A percentile compares a stretch with the other conserved stretches of the same genome.
These are phyloP conservation scores for Rotaria sp. DNA, from an alignment of 2,888 invertebrate species.

Conservation along the genomic window DNA sequence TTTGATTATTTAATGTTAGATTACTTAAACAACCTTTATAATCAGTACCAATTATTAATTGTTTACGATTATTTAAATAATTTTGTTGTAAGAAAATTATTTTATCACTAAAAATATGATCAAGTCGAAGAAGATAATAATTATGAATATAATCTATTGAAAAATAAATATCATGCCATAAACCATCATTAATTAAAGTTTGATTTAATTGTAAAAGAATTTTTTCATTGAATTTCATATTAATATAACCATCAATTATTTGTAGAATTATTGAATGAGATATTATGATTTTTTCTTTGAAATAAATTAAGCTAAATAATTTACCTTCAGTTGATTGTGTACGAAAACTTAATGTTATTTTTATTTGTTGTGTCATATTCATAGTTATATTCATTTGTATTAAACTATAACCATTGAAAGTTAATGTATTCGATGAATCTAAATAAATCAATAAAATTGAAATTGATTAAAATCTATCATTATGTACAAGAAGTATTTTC, in stretches of 20 bases:
- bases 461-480: no score
- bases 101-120: constrained; percentile 15
- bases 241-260: background rate
- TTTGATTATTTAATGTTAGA: background rate
- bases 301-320: background rate
- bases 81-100: no score
- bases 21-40: background rate
- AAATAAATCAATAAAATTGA: background rate
- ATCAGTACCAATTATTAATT: background rate
- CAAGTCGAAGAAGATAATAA: constrained; percentile 16
- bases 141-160: background rate
- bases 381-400: background rate
- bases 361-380: background rate
- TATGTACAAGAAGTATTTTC: no score
- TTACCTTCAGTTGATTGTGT: background rate
- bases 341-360: background rate
- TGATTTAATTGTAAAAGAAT: background rate
- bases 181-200: background rate
- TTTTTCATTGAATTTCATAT: background rate
- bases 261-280: background rate
- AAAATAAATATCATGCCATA: constrained; percentile 20
- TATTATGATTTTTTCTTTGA: background rate
- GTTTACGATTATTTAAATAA: background rate
- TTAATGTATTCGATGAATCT: background rate
- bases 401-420: background rate